phyloP scores from a whole-genome alignment of 2,797 vertebrate genomes.

The Saguinus oedipus region DNA sequence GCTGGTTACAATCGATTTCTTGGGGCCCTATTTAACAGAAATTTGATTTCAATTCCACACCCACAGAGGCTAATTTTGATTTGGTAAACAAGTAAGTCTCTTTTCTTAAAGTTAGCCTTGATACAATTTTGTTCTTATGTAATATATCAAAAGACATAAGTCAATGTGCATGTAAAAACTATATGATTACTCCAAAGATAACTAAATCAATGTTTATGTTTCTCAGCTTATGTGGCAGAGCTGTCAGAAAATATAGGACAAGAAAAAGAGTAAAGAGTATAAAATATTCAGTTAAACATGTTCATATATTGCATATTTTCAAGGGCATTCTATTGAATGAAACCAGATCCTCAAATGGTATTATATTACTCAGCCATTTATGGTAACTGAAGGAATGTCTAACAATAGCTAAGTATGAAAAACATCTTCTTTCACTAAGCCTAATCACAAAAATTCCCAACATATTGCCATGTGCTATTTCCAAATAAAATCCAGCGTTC shows the following conservation, averaged over 20 bases:
- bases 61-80: conserved; percentile 79
- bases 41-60: conserved; percentile 83
- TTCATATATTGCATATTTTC: not conserved
- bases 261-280: not conserved
- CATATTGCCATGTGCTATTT: not conserved
- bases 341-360: not conserved
- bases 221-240: not conserved
- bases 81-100: conserved; percentile 79
- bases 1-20: conserved; percentile 84
- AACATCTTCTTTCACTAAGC: not conserved
- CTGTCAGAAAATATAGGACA: not conserved
- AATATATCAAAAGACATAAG: conserved; percentile 34
- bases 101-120: conserved; percentile 62
- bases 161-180: not conserved
- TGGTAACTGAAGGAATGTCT: not conserved
- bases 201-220: not conserved
- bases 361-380: not conserved
- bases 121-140: conserved; percentile 14
- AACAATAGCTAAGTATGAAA: not conserved
- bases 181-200: not conserved
- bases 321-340: not conserved
- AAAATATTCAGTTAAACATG: not conserved
- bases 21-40: conserved; percentile 81
- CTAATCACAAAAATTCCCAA: not conserved
- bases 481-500: not conserved